Evolutionary conservation across 2,113 vertebrate species (phyloP).

Genomic region (Piliocolobus tephrosceles): DNA sequence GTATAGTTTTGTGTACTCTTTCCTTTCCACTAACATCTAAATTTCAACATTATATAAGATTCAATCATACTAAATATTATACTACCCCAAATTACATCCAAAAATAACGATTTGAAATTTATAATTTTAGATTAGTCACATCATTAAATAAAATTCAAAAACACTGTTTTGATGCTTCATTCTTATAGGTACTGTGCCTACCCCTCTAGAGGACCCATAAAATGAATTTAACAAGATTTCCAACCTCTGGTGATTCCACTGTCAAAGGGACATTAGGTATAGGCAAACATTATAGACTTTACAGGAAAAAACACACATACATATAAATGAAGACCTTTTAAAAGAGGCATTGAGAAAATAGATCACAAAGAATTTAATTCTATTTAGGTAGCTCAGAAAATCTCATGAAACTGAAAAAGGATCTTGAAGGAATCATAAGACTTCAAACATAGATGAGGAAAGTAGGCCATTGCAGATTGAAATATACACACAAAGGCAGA

Average conservation of each 20-base stretch:
- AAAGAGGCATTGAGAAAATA: background rate
- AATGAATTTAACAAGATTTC: background rate
- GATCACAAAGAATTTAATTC: background rate
- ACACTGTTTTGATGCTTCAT: background rate
- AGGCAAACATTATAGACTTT: background rate
- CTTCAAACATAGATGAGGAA: background rate
- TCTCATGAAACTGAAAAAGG: background rate
- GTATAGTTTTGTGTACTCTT: background rate
- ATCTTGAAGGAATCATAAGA: background rate
- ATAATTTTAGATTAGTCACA: background rate
- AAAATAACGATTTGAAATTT: background rate
- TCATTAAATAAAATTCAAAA: slow-evolving; percentile 1
- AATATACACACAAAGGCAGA: background rate
- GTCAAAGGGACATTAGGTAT: background rate
- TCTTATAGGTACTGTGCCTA: background rate
- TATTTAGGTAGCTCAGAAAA: background rate
- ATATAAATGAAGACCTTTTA: background rate
- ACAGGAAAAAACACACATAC: background rate
- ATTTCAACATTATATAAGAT: background rate
- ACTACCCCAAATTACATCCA: background rate
- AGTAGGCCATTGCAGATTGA: background rate
- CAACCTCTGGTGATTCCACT: background rate
- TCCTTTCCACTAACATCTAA: background rate
- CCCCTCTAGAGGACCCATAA: background rate
- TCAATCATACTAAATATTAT: background rate